phyloP scores from a whole-genome alignment of 2,888 invertebrate genomes.

The Koerneria pararmatus region DNA sequence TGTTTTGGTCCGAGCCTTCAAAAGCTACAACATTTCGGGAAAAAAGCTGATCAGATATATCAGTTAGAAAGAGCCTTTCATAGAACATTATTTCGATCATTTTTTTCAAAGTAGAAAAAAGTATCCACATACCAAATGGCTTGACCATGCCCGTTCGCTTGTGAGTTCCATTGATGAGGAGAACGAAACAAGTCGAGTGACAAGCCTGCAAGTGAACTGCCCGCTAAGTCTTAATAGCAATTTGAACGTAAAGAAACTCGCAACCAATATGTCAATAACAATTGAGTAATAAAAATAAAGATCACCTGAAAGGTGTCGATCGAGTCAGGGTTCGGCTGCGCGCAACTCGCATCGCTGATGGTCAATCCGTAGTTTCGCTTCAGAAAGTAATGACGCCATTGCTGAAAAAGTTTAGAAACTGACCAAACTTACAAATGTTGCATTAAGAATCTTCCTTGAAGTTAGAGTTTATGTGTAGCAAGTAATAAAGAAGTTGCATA shows the following conservation, averaged over 20 bases:
- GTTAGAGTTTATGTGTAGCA: too few relatives aligned
- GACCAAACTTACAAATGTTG: too few relatives aligned
- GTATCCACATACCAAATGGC: slow-evolving; percentile 39
- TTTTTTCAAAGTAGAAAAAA: too few relatives aligned
- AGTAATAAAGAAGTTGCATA: too few relatives aligned
- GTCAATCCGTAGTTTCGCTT: slow-evolving; percentile 51
- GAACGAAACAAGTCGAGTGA: slow-evolving; percentile 47
- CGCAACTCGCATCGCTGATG: slow-evolving; percentile 43
- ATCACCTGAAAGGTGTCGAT: slow-evolving; percentile 24
- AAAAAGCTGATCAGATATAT: too few relatives aligned
- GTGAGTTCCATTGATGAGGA: slow-evolving; percentile 51
- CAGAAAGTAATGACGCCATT: slow-evolving; percentile 54
- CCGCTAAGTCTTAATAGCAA: too few relatives aligned
- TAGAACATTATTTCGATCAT: background rate
- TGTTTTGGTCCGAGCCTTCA: too few relatives aligned
- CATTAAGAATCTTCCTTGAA: background rate
- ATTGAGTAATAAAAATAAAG: background rate
- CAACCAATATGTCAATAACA: slow-evolving; percentile 29
- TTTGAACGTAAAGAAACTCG: too few relatives aligned
- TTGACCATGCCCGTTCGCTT: slow-evolving; percentile 42
- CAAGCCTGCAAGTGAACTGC: slow-evolving; percentile 38
- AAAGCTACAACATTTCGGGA: too few relatives aligned
- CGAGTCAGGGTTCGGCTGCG: slow-evolving; percentile 24
- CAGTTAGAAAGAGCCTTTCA: too few relatives aligned
- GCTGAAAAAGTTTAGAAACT: slow-evolving; percentile 47